Conservation (phyloP, 2,888 invertebrate species). For the Apodemia mormo region DNA sequence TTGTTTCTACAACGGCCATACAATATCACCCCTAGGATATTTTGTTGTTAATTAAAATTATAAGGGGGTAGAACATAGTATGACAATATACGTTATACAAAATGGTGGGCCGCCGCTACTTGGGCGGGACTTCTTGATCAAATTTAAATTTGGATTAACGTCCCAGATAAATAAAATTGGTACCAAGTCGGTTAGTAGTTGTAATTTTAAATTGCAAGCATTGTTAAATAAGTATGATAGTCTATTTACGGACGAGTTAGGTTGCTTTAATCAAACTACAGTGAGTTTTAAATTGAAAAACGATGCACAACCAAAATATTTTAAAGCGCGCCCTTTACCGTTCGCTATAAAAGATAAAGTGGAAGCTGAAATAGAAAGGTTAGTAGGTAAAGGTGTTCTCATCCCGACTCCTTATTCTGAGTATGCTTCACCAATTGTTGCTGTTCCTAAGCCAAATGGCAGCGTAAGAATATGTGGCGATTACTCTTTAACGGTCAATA, state of each 20-base stretch:
- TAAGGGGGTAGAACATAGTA: slow-evolving; percentile 22
- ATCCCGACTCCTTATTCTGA: slow-evolving; percentile 26
- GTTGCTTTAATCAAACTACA: too few relatives aligned
- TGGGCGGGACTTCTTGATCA: slow-evolving; percentile 34
- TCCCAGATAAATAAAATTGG: too few relatives aligned
- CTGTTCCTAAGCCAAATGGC: slow-evolving; percentile 29
- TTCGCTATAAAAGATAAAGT: too few relatives aligned
- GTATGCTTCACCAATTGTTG: slow-evolving; percentile 32
- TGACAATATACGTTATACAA: slow-evolving; percentile 36
- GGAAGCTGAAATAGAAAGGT: too few relatives aligned
- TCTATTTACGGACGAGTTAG: too few relatives aligned
- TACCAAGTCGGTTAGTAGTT: too few relatives aligned
- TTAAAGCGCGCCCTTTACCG: too few relatives aligned
- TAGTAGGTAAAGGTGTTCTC: too few relatives aligned
- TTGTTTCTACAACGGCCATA: slow-evolving; percentile 39
- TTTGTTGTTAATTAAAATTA: slow-evolving; percentile 24
- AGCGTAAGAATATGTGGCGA: slow-evolving; percentile 29
- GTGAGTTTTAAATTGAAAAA: too few relatives aligned
- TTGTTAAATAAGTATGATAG: too few relatives aligned
- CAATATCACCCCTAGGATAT: slow-evolving; percentile 36
- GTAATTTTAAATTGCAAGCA: too few relatives aligned
- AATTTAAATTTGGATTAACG: slow-evolving; percentile 26
- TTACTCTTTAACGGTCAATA: slow-evolving; percentile 33
- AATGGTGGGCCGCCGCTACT: slow-evolving; percentile 36
- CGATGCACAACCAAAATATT: too few relatives aligned